A percentile compares a stretch with the other conserved stretches of the same genome.
These are phyloP conservation scores for Scaptomyza polygonia DNA, from an alignment of 2,888 invertebrate genomes.

Conservation along the genomic window DNA sequence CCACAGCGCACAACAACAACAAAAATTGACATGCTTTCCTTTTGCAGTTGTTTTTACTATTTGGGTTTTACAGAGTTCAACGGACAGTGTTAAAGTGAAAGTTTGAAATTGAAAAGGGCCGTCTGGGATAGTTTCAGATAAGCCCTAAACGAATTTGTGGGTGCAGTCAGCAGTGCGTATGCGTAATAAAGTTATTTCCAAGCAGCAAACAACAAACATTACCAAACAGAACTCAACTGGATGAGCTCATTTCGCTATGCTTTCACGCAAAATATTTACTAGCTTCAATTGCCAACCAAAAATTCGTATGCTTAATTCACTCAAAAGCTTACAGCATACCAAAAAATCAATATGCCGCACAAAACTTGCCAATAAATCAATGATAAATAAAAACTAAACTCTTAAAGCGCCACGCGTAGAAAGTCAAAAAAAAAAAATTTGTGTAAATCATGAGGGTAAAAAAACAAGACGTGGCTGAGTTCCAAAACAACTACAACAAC, in stretches of 20 bases:
- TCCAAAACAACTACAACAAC: slow-evolving; percentile 42
- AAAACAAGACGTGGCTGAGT: slow-evolving; percentile 63
- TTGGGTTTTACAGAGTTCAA: slow-evolving; percentile 50
- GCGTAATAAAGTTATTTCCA: slow-evolving; percentile 21
- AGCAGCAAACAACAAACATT: neutral
- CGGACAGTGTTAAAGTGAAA: slow-evolving; percentile 60
- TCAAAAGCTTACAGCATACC: slow-evolving; percentile 7
- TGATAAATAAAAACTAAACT: slow-evolving; percentile 11
- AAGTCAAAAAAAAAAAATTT: slow-evolving; percentile 55
- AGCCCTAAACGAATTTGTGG: slow-evolving; percentile 8
- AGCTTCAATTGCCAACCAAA: too few relatives aligned
- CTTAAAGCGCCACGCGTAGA: slow-evolving; percentile 40
- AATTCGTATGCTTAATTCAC: too few relatives aligned
- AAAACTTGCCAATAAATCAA: slow-evolving; percentile 27
- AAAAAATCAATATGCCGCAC: slow-evolving; percentile 25
- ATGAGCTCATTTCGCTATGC: slow-evolving; percentile 58
- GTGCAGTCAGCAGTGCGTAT: slow-evolving; percentile 31
- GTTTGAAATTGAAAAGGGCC: slow-evolving; percentile 28
- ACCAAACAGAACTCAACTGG: slow-evolving; percentile 16
- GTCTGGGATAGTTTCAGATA: slow-evolving; percentile 15
- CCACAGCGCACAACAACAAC: slow-evolving; percentile 25
- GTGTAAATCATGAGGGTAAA: slow-evolving; percentile 6
- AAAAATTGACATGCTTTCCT: slow-evolving; percentile 16
- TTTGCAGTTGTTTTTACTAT: slow-evolving; percentile 14
- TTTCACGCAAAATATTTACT: neutral